Base-by-base conservation (phyloP, 1,140 invertebrate species). In the Drosophila busckii region DNA sequence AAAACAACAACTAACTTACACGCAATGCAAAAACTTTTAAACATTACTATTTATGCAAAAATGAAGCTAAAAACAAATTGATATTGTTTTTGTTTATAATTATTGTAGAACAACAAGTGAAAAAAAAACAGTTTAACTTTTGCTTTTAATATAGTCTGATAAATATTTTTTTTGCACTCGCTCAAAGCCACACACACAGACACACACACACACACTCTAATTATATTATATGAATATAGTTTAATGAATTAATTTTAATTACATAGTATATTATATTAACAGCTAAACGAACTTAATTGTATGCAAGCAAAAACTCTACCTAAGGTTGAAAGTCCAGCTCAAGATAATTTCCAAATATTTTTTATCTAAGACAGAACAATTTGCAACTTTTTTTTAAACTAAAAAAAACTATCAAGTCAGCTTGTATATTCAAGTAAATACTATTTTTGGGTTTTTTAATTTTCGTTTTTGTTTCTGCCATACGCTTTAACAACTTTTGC, bases 141-240 rank as follows among this genome's bases (percentile, higher is more conserved):
- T 31, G 19, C 37, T 69, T 75, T 75, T 68, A 68, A 58, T 62
- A 32, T 49, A 50, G 48, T 45, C 31, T 41, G 20, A 42, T 56
- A 42, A 34, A 29, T 37, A 41, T 20, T 35, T 53, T 53, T 32
- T 56, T 42, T 23, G 6, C 6, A 3, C 19, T 55, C 62, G 56
- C 52, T 62, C 66, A 56, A 55, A 45, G 55, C 28, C 23, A 50
- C 53, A 50, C 8, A 32, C 31, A 35, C 8, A 35, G 7, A 41
- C 22, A 40, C 1, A 41, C n/a, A n/a, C n/a, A 44, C 0, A 48
- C 7, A 13, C 20, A 19, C 4, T 12, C 8, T 2, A 10, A 19
- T n/a, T n/a, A n/a, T n/a, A n/a, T n/a, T n/a, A n/a, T n/a, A 23
- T 4, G 4, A 40, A 22, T n/a, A 29, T 29, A 35, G 29, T 28